Conservation (phyloP, 2,888 invertebrate genomes). For the Dione juno region DNA sequence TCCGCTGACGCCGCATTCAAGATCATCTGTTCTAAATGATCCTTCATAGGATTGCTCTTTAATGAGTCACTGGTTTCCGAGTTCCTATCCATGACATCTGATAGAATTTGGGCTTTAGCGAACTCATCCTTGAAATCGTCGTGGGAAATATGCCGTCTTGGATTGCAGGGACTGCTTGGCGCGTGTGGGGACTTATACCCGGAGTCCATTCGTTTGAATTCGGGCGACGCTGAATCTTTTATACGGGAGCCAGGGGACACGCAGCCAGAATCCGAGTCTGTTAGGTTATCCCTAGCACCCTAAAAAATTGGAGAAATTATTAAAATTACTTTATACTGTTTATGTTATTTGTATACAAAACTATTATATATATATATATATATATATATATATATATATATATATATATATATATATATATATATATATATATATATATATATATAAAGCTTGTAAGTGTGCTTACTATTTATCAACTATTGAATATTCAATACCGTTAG, state of each 20-base stretch:
- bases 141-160: conserved; percentile 67
- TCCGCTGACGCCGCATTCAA: conserved; percentile 79
- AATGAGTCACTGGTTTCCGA: conserved; percentile 76
- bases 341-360: too few species aligned
- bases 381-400: background rate
- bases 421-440: background rate
- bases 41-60: conserved; percentile 77
- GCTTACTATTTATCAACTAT: background rate
- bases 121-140: conserved; percentile 80
- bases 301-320: conserved; percentile 51
- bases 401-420: background rate
- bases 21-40: conserved; percentile 80
- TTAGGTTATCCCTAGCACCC: conserved; percentile 80
- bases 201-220: conserved; percentile 81
- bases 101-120: conserved; percentile 77
- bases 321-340: background rate
- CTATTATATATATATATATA: background rate
- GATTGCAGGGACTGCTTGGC: conserved; percentile 76
- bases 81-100: conserved; percentile 73
- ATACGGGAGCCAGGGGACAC: conserved; percentile 81
- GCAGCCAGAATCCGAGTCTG: conserved; percentile 82
- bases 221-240: conserved; percentile 81
- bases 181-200: conserved; percentile 79
- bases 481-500: conserved; percentile 27
- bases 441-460: background rate